These are phyloP conservation scores for Ariopsis seemanni DNA, from an alignment of 2,113 vertebrate genomes.

Conservation along the genomic window DNA sequence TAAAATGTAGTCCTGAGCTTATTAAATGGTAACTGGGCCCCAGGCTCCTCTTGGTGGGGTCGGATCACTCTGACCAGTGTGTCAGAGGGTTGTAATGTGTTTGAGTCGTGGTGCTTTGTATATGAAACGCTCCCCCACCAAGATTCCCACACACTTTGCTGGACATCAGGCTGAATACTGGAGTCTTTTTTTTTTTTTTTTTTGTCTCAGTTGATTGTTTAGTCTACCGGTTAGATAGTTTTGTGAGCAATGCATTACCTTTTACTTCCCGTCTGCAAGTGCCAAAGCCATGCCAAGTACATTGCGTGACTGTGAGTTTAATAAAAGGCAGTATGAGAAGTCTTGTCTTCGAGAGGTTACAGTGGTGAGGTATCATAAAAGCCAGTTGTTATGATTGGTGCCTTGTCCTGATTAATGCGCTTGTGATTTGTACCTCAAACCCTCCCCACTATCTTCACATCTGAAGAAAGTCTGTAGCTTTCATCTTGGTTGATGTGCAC, in stretches of 20 bases:
- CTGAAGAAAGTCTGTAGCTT: not conserved
- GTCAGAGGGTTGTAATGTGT: constrained; percentile 36
- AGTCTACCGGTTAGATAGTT: constrained; percentile 21
- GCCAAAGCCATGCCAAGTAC: not conserved
- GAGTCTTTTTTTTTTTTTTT: constrained; percentile 20
- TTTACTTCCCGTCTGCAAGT: constrained; percentile 6
- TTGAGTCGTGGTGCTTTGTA: constrained; percentile 24
- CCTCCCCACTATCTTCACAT: not conserved
- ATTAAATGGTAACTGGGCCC: not conserved
- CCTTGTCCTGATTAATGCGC: not conserved
- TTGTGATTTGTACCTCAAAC: not conserved
- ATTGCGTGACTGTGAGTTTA: constrained; percentile 17
- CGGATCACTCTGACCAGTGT: constrained; percentile 11
- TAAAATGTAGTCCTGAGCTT: not conserved
- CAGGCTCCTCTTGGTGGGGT: not conserved
- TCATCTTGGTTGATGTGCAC: not conserved
- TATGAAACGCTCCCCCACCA: constrained; percentile 33
- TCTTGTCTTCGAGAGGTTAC: not conserved
- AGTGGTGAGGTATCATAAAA: constrained; percentile 20
- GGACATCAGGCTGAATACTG: constrained; percentile 35
- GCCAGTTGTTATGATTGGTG: constrained; percentile 24
- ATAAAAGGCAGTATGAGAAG: constrained; percentile 20
- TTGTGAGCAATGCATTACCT: constrained; percentile 29
- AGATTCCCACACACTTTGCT: constrained; percentile 27
- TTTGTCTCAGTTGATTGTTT: constrained; percentile 34